Base-by-base conservation (phyloP, 2,797 vertebrate genomes). In the Poeciliopsis presidionis region DNA sequence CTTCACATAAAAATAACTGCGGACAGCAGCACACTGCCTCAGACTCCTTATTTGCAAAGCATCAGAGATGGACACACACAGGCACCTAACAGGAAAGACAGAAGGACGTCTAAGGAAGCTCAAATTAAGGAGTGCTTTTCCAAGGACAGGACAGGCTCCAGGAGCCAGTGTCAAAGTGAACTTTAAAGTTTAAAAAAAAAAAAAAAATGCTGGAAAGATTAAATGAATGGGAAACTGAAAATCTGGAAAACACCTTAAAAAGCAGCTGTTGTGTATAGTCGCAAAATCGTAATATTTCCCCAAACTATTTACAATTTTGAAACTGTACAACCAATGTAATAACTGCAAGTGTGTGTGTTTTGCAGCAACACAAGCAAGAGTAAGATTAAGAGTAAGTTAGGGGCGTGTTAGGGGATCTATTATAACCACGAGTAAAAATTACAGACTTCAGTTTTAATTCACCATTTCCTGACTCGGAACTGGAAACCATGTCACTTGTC, bases 121-220 rank as follows among this genome's bases (percentile, higher is more conserved):
- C 46, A 51, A 45, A 73, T 72, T n/a, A 61, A 20, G 25, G 25
- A 57, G 47, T 41, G 55, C 2, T 12, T 63, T 70, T 41, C 76
- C 72, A 72, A 71, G 77, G 73, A 86, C 49, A n/a, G 9, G 61
- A 33, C n/a, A 51, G 69, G 33, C 36, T n/a, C 46, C 16, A 18
- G 36, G 6, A 59, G 77, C 67, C 69, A 65, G 22, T 71, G 82
- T 74, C 77, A 77, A 71, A 36, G 73, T 59, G 36, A 74, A 77
- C 72, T 77, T 78, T 18, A 69, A 47, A 51, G 78, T 53, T 65
- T 13, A 30, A 30, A 30, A 30, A 8, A 43, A 61, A 33, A 9
- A 43, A 61, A 46, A 74, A 46, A 30, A 28, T 30, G 16, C 28
- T 4, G 1, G n/a, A 33, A 72, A 18, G 14, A 46, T 71, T 2